Evolutionary conservation across 2,113 vertebrate genomes (phyloP).

Genomic region (Gymnobelideus leadbeateri): DNA sequence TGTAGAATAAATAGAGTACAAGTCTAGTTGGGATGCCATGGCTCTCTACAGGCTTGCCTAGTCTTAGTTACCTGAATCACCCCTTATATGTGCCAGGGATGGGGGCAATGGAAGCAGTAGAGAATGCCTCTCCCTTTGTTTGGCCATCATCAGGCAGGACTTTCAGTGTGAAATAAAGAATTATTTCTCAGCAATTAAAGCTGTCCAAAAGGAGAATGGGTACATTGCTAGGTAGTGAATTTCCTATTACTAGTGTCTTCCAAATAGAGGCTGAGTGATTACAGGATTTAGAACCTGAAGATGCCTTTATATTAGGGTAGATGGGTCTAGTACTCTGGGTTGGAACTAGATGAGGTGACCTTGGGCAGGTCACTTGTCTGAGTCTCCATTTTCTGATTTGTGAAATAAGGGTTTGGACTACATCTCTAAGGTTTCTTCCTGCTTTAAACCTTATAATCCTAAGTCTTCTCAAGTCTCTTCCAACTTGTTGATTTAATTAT

Average conservation of each 20-base stretch:
- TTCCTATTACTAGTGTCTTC: background rate
- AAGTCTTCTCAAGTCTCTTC: background rate
- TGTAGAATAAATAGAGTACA: background rate
- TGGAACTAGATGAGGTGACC: background rate
- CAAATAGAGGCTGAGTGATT: background rate
- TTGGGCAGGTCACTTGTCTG: background rate
- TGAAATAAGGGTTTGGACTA: background rate
- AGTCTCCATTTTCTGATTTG: background rate
- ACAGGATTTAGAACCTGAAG: background rate
- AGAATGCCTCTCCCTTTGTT: background rate
- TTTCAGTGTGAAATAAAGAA: background rate
- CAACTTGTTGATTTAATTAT: background rate
- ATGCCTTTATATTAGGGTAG: background rate
- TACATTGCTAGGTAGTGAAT: background rate
- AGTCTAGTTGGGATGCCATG: background rate
- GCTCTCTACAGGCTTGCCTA: background rate
- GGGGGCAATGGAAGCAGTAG: background rate
- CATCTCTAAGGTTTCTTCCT: background rate
- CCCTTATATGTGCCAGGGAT: background rate
- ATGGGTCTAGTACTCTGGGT: background rate
- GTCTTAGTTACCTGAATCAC: background rate
- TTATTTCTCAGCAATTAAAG: background rate
- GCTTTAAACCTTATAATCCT: background rate
- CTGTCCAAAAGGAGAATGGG: background rate
- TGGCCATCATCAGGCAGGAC: background rate